Conservation (phyloP, 2,888 invertebrate species). For the Acleris literana region DNA sequence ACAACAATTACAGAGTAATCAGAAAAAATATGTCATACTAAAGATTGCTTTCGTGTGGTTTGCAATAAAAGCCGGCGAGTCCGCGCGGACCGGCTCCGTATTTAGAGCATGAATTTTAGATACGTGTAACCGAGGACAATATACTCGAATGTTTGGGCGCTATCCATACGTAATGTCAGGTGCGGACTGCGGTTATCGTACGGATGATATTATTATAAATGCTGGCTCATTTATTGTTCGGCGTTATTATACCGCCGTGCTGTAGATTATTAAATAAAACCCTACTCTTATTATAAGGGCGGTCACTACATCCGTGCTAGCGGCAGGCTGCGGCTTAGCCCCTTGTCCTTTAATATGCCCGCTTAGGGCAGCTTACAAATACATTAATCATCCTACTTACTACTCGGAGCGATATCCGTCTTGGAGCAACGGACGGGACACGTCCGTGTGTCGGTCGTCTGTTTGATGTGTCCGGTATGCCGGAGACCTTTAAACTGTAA, state of each 20-base stretch:
- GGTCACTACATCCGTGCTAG: slow-evolving; percentile 16
- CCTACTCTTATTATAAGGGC: slow-evolving; percentile 29
- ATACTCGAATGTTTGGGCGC: slow-evolving; percentile 44
- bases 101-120: slow-evolving; percentile 71
- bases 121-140: slow-evolving; percentile 58
- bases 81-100: slow-evolving; percentile 56
- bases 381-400: slow-evolving; percentile 34
- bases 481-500: slow-evolving; percentile 22
- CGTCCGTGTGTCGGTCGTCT: too few relatives aligned
- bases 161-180: slow-evolving; percentile 49
- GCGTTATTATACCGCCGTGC: slow-evolving; percentile 21
- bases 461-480: background rate
- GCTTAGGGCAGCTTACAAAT: slow-evolving; percentile 31
- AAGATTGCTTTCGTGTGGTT: slow-evolving; percentile 65
- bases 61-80: slow-evolving; percentile 62
- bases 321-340: slow-evolving; percentile 25
- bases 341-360: slow-evolving; percentile 13
- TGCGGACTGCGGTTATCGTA: slow-evolving; percentile 45
- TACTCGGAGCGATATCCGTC: slow-evolving; percentile 19
- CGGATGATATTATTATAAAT: slow-evolving; percentile 34
- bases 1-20: slow-evolving; percentile 10
- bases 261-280: slow-evolving; percentile 31
- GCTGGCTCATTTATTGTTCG: slow-evolving; percentile 20
- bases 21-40: slow-evolving; percentile 42
- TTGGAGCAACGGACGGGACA: background rate